Percentiles rank a stretch among this genome's conserved stretches.
Conservation (phyloP, 92 coral and sea anemone genomes). For the Ricordea florida region DNA sequence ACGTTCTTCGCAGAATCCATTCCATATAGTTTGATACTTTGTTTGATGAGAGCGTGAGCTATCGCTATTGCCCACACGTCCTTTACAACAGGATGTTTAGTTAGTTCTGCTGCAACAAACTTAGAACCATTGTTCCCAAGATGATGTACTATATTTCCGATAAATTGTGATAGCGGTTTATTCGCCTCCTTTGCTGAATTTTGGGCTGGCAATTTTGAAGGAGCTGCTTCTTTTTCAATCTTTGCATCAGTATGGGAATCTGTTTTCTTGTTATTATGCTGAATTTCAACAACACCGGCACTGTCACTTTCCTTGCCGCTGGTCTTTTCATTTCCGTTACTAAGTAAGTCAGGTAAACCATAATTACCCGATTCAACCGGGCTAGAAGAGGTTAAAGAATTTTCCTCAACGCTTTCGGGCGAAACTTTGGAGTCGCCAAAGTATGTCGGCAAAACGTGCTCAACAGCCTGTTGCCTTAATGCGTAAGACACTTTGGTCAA, state of each 20-base stretch:
- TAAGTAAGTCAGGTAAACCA: no score
- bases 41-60: conserved; percentile 15
- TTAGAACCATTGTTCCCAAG: conserved; percentile 8
- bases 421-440: not conserved
- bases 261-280: no score
- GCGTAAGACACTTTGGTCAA: conserved; percentile 13
- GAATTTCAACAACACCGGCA: no score
- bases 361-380: no score
- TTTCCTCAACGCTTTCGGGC: not conserved
- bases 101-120: conserved; percentile 14
- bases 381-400: no score
- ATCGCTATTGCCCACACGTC: conserved; percentile 22
- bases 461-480: not conserved
- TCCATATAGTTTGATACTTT: conserved; percentile 6
- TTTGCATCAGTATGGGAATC: not conserved
- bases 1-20: not conserved
- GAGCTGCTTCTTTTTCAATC: not conserved
- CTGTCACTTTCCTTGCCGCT: no score
- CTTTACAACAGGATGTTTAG: conserved; percentile 12
- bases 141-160: not conserved
- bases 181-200: not conserved
- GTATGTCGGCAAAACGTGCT: not conserved
- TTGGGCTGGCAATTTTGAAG: not conserved
- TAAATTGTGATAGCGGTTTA: conserved; percentile 12
- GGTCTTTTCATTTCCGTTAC: no score